These are phyloP conservation scores for Drosophila suzukii DNA, from an alignment of 1,140 invertebrate genomes.

Conservation along the genomic window DNA sequence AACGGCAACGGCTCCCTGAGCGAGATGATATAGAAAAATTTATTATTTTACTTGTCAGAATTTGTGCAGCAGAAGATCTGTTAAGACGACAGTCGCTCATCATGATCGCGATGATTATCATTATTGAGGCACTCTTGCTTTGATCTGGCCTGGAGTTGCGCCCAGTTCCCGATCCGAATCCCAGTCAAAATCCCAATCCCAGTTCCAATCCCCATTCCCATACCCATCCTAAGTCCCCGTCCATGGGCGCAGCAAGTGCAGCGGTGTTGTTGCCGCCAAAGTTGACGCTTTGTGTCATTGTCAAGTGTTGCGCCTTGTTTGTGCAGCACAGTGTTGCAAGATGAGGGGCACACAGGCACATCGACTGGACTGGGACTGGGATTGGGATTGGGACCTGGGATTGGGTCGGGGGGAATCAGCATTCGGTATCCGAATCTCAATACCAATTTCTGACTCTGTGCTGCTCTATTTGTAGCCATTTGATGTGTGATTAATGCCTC, in stretches of 20 bases:
- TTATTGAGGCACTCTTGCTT: conserved; percentile 83
- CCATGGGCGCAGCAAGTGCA: conserved; percentile 71
- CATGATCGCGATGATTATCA: conserved; percentile 76
- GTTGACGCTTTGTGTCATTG: conserved; percentile 80
- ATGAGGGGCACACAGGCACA: not conserved
- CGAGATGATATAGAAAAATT: conserved; percentile 62
- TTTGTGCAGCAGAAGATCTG: conserved; percentile 65
- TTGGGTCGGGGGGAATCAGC: not conserved
- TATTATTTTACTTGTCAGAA: conserved; percentile 74
- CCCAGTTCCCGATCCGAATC: conserved; percentile 10
- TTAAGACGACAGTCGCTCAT: conserved; percentile 69
- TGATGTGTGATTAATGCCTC: conserved; percentile 72
- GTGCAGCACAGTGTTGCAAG: conserved; percentile 13
- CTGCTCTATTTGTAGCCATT: conserved; percentile 71
- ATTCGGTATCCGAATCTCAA: conserved; percentile 3
- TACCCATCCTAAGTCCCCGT: not conserved
- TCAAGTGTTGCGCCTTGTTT: conserved; percentile 73
- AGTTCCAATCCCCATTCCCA: not conserved
- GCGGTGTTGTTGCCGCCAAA: conserved; percentile 63
- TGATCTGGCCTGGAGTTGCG: conserved; percentile 62
- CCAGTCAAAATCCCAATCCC: not conserved
- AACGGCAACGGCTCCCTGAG: not conserved
- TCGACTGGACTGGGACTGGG: not conserved
- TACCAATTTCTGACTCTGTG: conserved; percentile 9
- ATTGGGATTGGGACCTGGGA: not conserved